Conservation (phyloP, 2,113 vertebrate genomes). For the Protobothrops mucrosquamatus region DNA sequence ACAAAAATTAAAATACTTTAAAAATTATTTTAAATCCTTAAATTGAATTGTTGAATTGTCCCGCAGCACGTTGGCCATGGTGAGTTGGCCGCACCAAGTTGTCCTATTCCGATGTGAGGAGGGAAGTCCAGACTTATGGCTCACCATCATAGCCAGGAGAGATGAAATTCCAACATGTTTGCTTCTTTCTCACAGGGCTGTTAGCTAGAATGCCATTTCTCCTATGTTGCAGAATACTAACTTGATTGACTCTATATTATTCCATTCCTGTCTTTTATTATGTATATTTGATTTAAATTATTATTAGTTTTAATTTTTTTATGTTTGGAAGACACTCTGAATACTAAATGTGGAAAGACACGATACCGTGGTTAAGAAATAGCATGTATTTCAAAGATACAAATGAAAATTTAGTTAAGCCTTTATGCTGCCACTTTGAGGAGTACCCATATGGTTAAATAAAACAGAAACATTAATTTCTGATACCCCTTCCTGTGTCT, state of each 20-base stretch:
- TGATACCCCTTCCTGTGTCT: background rate
- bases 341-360: background rate
- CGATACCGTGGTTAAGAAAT: background rate
- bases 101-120: background rate
- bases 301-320: background rate
- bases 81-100: no score
- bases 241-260: background rate
- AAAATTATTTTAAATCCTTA: no score
- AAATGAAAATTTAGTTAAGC: background rate
- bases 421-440: background rate
- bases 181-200: background rate
- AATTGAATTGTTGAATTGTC: no score
- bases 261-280: background rate
- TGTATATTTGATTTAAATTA: background rate
- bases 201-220: background rate
- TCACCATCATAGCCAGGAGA: background rate
- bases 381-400: background rate
- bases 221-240: background rate
- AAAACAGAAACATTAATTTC: slow-evolving; percentile 18
- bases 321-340: background rate
- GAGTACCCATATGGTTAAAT: background rate
- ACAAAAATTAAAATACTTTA: no score
- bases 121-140: background rate
- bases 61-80: no score
- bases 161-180: background rate